Conservation (phyloP, 1,140 invertebrate genomes). For the Bursaphelenchus mucronatus region DNA sequence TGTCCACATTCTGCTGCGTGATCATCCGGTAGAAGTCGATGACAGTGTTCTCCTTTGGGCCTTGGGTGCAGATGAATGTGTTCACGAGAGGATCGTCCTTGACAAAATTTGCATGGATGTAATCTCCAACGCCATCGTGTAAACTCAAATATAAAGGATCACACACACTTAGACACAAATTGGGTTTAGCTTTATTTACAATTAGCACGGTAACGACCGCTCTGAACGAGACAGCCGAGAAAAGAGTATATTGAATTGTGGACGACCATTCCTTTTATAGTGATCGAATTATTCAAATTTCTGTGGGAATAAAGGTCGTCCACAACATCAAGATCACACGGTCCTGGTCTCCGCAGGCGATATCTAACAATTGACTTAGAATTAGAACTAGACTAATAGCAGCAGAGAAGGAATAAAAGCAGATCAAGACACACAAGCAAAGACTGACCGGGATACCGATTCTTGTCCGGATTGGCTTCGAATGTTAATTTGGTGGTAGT, state of each 20-base stretch:
- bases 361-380: not conserved
- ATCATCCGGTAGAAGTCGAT: constrained; percentile 87
- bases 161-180: too few species aligned
- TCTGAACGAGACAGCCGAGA: too few species aligned
- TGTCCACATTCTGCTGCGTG: constrained; percentile 71
- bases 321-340: too few species aligned
- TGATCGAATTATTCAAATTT: too few species aligned
- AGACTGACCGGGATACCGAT: constrained; percentile 6
- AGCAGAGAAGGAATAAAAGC: not conserved
- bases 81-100: constrained; percentile 4
- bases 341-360: constrained; percentile 7
- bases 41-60: constrained; percentile 74
- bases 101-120: constrained; percentile 21
- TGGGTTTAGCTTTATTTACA: too few species aligned
- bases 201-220: too few species aligned
- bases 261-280: too few species aligned
- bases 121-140: constrained; percentile 6
- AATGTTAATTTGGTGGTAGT: constrained; percentile 2
- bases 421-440: not conserved
- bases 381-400: not conserved
- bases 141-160: too few species aligned
- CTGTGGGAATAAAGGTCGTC: too few species aligned
- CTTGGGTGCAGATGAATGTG: constrained; percentile 15
- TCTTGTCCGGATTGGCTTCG: constrained; percentile 16
- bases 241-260: too few species aligned